Conservation (phyloP, 1,140 invertebrate genomes). For the Cecropterus lyciades region DNA sequence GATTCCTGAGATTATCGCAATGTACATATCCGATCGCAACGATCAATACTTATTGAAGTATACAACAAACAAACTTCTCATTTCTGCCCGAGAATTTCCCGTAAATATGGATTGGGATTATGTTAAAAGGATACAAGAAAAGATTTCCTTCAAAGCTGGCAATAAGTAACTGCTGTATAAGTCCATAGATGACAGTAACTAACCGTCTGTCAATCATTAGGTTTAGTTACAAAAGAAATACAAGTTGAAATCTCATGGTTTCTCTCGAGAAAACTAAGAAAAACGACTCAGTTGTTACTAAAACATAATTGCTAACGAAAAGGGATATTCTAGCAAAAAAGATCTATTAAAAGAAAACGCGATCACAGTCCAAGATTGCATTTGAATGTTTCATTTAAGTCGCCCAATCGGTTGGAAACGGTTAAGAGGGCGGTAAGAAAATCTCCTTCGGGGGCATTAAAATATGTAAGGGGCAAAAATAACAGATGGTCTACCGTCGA, state of each 20-base stretch:
- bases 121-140: too few relatives aligned
- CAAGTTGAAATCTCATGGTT: neutral
- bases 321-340: slow-evolving; percentile 14
- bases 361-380: slow-evolving; percentile 62
- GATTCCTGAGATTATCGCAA: too few relatives aligned
- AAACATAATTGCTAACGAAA: slow-evolving; percentile 34
- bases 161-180: too few relatives aligned
- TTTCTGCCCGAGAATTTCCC: too few relatives aligned
- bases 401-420: slow-evolving; percentile 71
- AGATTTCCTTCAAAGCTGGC: too few relatives aligned
- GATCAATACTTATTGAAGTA: too few relatives aligned
- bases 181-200: too few relatives aligned
- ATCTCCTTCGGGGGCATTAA: slow-evolving; percentile 71
- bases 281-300: neutral
- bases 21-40: too few relatives aligned
- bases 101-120: too few relatives aligned
- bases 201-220: too few relatives aligned
- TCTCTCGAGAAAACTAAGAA: neutral
- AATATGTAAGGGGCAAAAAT: slow-evolving; percentile 80
- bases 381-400: slow-evolving; percentile 74
- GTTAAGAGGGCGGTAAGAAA: slow-evolving; percentile 64
- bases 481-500: slow-evolving; percentile 72
- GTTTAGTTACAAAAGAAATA: neutral
- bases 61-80: too few relatives aligned
- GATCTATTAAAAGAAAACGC: slow-evolving; percentile 36